phyloP scores from a whole-genome alignment of 2,113 vertebrate genomes.

The Gulo gulo region DNA sequence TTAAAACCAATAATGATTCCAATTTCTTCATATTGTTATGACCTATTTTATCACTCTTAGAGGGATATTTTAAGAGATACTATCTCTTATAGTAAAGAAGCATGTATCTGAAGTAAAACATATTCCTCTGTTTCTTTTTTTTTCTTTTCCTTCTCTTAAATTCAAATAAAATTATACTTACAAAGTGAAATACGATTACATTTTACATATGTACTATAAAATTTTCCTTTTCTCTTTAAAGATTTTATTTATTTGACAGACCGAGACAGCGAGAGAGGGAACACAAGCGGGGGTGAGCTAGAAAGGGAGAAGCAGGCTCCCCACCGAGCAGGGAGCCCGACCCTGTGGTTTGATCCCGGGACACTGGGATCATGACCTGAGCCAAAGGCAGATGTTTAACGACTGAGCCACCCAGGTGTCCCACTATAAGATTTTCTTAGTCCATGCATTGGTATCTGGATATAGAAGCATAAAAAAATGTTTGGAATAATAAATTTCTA shows the following conservation, averaged over 20 bases:
- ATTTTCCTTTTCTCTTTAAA: background rate
- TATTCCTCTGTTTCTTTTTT: background rate
- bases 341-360: too few relatives aligned
- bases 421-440: background rate
- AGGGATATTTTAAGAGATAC: background rate
- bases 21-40: background rate
- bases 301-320: too few relatives aligned
- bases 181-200: background rate
- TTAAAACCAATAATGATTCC: background rate
- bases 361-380: too few relatives aligned
- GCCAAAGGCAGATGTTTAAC: too few relatives aligned
- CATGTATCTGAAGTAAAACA: background rate
- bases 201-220: background rate
- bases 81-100: background rate
- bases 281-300: too few relatives aligned
- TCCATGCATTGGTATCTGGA: background rate
- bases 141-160: background rate
- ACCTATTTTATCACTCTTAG: background rate
- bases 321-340: too few relatives aligned
- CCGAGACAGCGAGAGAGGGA: too few relatives aligned
- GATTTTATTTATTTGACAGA: background rate
- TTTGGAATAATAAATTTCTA: background rate
- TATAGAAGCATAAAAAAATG: background rate
- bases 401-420: too few relatives aligned
- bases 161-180: background rate